Conservation (phyloP, 2,113 vertebrate genomes). For the Cepphus grylle region DNA sequence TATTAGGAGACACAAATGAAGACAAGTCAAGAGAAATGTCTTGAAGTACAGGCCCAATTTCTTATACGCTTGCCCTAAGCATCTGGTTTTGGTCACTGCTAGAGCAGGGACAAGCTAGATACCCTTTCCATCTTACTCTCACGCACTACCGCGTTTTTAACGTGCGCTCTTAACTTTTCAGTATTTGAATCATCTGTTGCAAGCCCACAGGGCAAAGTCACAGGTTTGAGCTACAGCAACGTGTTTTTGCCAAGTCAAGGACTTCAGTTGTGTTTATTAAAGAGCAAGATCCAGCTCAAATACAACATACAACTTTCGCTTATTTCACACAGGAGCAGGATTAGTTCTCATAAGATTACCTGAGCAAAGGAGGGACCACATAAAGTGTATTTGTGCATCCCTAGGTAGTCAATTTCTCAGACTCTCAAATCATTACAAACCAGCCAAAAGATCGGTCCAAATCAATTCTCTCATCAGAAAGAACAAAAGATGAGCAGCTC, state of each 20-base stretch:
- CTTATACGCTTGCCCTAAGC: neutral
- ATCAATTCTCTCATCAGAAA: neutral
- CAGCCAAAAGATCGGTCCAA: neutral
- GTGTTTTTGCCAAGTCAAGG: neutral
- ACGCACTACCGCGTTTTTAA: neutral
- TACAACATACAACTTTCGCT: neutral
- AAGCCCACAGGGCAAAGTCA: neutral
- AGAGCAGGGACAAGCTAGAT: neutral
- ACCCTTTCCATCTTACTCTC: fast-evolving
- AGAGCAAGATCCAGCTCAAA: neutral
- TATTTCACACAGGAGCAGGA: neutral
- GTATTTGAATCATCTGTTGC: neutral
- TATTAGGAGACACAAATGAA: neutral
- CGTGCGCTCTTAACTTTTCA: neutral
- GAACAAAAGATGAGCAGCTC: neutral
- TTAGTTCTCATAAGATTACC: neutral
- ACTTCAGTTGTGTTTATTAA: neutral
- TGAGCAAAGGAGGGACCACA: too few relatives aligned
- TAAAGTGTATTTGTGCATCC: neutral
- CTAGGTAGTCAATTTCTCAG: neutral
- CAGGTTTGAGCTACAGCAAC: neutral
- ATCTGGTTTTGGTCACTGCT: neutral
- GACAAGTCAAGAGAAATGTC: neutral
- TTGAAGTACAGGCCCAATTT: neutral
- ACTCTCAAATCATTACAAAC: neutral